Percentiles rank a stretch among this genome's conserved stretches.
These are phyloP conservation scores for Phalangium opilio DNA, from an alignment of 2,888 invertebrate species.

Conservation along the genomic window DNA sequence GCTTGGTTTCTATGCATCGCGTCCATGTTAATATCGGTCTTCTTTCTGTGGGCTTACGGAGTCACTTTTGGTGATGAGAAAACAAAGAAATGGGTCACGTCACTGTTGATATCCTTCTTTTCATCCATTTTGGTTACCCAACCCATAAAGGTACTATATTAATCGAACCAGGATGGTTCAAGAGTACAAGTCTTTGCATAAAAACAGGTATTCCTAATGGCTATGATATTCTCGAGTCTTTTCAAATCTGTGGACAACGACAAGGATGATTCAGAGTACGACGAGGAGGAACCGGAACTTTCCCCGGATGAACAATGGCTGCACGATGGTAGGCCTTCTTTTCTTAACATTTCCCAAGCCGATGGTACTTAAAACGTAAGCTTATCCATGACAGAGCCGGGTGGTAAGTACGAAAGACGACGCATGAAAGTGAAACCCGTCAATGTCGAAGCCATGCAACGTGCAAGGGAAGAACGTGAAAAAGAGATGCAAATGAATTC, in stretches of 20 bases:
- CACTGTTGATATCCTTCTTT: constrained; percentile 35
- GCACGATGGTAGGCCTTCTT: constrained; percentile 19
- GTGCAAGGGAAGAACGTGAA: constrained; percentile 28
- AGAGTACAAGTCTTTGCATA: neutral
- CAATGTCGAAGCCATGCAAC: constrained; percentile 28
- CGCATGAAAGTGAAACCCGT: constrained; percentile 24
- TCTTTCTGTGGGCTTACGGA: constrained; percentile 35
- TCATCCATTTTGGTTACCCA: constrained; percentile 36
- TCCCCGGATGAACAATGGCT: constrained; percentile 29
- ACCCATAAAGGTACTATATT: constrained; percentile 32
- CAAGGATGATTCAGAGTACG: constrained; percentile 27
- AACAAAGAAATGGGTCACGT: constrained; percentile 35
- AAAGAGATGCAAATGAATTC: constrained; percentile 36
- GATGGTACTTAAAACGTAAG: too few species aligned
- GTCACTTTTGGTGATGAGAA: constrained; percentile 35
- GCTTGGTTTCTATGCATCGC: constrained; percentile 34
- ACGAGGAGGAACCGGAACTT: constrained; percentile 27
- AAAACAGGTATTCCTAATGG: constrained; percentile 20
- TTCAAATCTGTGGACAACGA: constrained; percentile 25
- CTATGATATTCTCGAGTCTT: constrained; percentile 21
- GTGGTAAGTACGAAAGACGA: constrained; percentile 7
- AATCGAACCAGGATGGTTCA: too few species aligned
- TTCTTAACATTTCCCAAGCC: too few species aligned
- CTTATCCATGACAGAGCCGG: constrained; percentile 6
- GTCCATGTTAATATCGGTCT: constrained; percentile 28